Evolutionary conservation across 2,888 invertebrate species (phyloP).

Genomic region (Epirrita christyi): DNA sequence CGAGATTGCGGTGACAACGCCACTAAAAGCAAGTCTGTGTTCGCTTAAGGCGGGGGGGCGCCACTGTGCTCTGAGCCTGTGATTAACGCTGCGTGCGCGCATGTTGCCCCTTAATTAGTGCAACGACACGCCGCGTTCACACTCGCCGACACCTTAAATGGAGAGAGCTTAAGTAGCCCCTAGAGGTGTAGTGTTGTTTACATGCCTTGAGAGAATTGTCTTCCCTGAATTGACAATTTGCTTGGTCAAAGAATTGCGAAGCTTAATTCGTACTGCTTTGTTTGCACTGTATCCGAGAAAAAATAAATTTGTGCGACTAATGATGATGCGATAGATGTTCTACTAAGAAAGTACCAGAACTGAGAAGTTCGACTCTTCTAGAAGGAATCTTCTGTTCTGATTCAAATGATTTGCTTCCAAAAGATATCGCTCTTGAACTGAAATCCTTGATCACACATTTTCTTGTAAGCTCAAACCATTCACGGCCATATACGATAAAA

Average conservation of each 20-base stretch:
- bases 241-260: slow-evolving; percentile 1
- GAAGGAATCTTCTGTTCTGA: too few species aligned
- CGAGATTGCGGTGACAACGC: slow-evolving; percentile 71
- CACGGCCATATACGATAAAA: not conserved
- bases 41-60: slow-evolving; percentile 48
- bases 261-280: not conserved
- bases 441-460: too few species aligned
- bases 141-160: slow-evolving; percentile 74
- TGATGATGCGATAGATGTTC: too few species aligned
- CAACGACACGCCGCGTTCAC: slow-evolving; percentile 71
- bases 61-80: slow-evolving; percentile 49
- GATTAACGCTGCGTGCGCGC: slow-evolving; percentile 75
- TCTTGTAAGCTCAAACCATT: too few species aligned
- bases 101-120: slow-evolving; percentile 79
- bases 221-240: slow-evolving; percentile 20
- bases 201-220: slow-evolving; percentile 37
- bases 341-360: too few species aligned
- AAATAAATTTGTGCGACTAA: not conserved
- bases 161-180: slow-evolving; percentile 66
- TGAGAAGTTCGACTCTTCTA: too few species aligned
- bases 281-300: not conserved
- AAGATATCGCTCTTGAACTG: too few species aligned
- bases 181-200: slow-evolving; percentile 46
- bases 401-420: too few species aligned
- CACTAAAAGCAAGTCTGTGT: slow-evolving; percentile 81